Evolutionary conservation across 1,140 invertebrate genomes (phyloP), one percentile per base, ranked within the genome.

Genomic region (Atta colombica): DNA sequence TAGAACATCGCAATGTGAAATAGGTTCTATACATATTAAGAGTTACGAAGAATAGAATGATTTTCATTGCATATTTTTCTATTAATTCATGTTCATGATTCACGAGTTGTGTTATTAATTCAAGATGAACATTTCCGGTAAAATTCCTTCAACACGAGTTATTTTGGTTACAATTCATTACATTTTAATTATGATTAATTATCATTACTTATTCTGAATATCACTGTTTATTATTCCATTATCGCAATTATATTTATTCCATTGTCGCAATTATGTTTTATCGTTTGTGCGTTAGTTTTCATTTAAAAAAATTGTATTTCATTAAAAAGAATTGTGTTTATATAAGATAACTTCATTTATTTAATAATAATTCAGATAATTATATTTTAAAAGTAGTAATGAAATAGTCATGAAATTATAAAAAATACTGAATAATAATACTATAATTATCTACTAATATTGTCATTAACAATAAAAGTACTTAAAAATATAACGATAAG

Each of bases 161-260:
- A 58, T 0, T 35, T 75, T 35, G 3, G 7, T 21, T 25, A 58
- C 28, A 74, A 14, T 75, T 75, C n/a, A 55, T 74, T 55, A 6
- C 18, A 66, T n/a, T 60, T 31, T 58, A 78, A 89, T 89, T 80
- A 81, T 31, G 2, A 55, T 12, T 89, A 90, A 89, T 89, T 35
- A 35, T 35, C 5, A 35, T 35, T 89, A n/a, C 16, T 2, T n/a
- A 55, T 4, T 39, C 28, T 18, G 3, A 63, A 39, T 18, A 39
- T 4, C 68, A 45, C 6, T 49, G 2, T 21, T 14, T 49, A 53
- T 53, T 58, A 61, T 39, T 85, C 55, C 21, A 78, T 66, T 86
- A 58, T 72, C 49, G 28, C 10, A 71, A 51, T 53, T 68, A 53
- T 39, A 12, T 87, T 80, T 66, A 6, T 31, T 85, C 55, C 21